Percentiles rank a stretch among this genome's conserved stretches.
Evolutionary conservation across 2,888 invertebrate genomes (phyloP).

Genomic region (Graphium colonna): DNA sequence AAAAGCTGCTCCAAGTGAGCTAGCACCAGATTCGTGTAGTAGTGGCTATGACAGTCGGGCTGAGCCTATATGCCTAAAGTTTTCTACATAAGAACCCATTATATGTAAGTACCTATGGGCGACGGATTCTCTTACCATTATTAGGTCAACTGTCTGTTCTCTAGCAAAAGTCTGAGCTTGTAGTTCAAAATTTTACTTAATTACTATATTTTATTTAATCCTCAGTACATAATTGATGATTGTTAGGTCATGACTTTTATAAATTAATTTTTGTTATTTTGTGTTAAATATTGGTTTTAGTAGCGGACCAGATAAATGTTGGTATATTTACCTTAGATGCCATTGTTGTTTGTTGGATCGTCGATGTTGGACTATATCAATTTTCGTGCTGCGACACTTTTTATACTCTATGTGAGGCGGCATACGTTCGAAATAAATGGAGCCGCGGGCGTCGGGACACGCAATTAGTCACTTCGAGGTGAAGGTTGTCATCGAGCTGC

Average conservation of each 20-base stretch:
- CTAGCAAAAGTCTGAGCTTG: too few species aligned
- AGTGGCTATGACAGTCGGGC: neutral
- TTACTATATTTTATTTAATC: neutral
- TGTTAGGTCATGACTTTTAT: too few species aligned
- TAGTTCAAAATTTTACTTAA: neutral
- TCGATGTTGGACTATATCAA: slow-evolving; percentile 50
- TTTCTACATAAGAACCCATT: neutral
- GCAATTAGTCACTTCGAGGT: slow-evolving; percentile 45
- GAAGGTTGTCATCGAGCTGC: slow-evolving; percentile 39
- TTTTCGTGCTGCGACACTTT: slow-evolving; percentile 43
- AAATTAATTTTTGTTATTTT: too few species aligned
- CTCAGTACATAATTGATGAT: too few species aligned
- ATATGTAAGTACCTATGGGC: too few species aligned
- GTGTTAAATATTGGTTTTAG: too few species aligned
- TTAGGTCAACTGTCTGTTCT: too few species aligned
- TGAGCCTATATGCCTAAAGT: neutral
- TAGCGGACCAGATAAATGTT: neutral
- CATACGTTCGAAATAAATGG: slow-evolving; percentile 26
- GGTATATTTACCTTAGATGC: slow-evolving; percentile 54
- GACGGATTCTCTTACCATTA: too few species aligned
- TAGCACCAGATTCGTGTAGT: too few species aligned
- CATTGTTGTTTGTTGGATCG: slow-evolving; percentile 56
- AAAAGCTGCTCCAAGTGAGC: too few species aligned
- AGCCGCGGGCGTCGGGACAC: slow-evolving; percentile 30
- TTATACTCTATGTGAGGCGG: slow-evolving; percentile 45